Percentiles rank a stretch among this genome's conserved stretches.
phyloP scores from a whole-genome alignment of 2,888 invertebrate species.

The Eupithecia tripunctaria region DNA sequence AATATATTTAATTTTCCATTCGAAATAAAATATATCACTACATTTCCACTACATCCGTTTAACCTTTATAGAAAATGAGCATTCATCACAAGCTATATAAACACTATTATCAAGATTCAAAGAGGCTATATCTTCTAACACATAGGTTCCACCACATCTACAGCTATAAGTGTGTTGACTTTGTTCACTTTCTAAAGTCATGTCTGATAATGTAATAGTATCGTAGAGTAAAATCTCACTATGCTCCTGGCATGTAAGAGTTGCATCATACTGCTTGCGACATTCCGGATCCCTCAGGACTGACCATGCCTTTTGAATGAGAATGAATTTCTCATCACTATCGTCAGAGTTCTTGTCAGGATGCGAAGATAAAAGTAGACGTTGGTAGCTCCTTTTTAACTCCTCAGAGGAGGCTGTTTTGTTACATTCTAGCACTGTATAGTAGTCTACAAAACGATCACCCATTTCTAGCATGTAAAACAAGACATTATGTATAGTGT shows the following conservation, averaged over 20 bases:
- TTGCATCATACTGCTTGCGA: slow-evolving; percentile 87
- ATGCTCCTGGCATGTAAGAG: slow-evolving; percentile 84
- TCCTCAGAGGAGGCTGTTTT: slow-evolving; percentile 82
- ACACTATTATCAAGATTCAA: slow-evolving; percentile 51
- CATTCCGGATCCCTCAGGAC: slow-evolving; percentile 85
- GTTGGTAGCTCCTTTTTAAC: slow-evolving; percentile 86
- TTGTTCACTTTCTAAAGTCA: slow-evolving; percentile 68
- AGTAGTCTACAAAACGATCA: slow-evolving; percentile 70
- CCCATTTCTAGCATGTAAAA: slow-evolving; percentile 42
- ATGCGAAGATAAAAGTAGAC: slow-evolving; percentile 82
- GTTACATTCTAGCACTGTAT: slow-evolving; percentile 83
- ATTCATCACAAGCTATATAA: slow-evolving; percentile 88
- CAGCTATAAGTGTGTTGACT: slow-evolving; percentile 85
- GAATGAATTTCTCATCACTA: slow-evolving; percentile 60
- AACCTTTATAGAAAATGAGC: slow-evolving; percentile 88
- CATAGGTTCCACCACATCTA: slow-evolving; percentile 88
- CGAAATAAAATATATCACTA: too few relatives aligned
- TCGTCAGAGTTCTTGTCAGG: slow-evolving; percentile 84
- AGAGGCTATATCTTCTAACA: slow-evolving; percentile 61
- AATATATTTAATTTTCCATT: background rate
- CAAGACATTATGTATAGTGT: background rate
- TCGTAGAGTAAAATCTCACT: slow-evolving; percentile 85
- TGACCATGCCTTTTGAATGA: slow-evolving; percentile 89
- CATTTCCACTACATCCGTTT: slow-evolving; percentile 48
- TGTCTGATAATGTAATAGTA: slow-evolving; percentile 78